These are phyloP conservation scores for Dipodomys stephensi DNA, from an alignment of 2,113 vertebrate genomes.

Conservation along the genomic window DNA sequence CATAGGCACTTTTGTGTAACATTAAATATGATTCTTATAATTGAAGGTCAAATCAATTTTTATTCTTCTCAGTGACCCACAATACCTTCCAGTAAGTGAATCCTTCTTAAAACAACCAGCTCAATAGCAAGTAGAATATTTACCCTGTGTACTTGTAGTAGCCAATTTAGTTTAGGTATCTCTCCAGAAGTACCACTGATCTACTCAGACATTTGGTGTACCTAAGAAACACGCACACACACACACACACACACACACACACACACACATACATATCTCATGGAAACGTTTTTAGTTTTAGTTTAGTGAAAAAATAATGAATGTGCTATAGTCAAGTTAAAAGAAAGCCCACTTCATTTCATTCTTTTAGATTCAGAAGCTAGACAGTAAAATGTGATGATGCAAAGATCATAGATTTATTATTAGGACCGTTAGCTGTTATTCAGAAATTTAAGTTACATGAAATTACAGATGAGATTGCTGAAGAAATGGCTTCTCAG, in stretches of 20 bases:
- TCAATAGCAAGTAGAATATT: neutral
- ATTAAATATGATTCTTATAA: slow-evolving; percentile 37
- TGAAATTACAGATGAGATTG: neutral
- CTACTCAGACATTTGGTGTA: neutral
- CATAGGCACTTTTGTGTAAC: slow-evolving; percentile 4
- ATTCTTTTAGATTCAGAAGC: neutral
- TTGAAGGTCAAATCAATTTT: slow-evolving; percentile 7
- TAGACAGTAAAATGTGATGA: slow-evolving; percentile 15
- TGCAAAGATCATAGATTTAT: neutral
- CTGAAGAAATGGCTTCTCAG: neutral
- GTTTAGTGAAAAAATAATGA: slow-evolving; percentile 5
- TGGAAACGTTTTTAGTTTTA: slow-evolving; percentile 20
- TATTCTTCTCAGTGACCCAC: neutral
- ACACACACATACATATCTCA: neutral
- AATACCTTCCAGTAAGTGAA: neutral
- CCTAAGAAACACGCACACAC: neutral
- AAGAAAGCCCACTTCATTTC: neutral
- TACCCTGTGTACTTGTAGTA: neutral
- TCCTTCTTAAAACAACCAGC: neutral
- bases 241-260: too few species aligned
- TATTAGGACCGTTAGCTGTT: neutral
- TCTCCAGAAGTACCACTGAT: neutral
- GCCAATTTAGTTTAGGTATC: neutral
- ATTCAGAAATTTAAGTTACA: slow-evolving; percentile 18
- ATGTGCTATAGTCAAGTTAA: neutral